Base-by-base conservation (phyloP, 53 echinoderm and acorn worm species). In the Paracentrotus lividus region DNA sequence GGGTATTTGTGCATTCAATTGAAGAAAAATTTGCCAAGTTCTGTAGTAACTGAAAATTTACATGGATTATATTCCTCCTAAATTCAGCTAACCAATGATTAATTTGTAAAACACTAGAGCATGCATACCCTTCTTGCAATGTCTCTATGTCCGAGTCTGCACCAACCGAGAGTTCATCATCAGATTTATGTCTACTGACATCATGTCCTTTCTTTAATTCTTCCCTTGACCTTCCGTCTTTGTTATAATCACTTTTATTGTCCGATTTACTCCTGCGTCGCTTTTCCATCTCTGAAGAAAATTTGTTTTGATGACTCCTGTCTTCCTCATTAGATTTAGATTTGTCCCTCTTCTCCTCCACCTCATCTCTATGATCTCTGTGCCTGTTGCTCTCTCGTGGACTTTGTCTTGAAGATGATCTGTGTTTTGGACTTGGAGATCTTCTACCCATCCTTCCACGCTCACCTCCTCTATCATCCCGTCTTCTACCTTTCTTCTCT, bases 111-210 rank as follows among this genome's bases (percentile, higher is more conserved):
- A 9, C 26, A 64, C 8, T 31, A 64, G 13, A 29, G 10, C 64
- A 64, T 31, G 64, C 64, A 33, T 91, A 91, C 91, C 75, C 75
- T 72, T 91, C 91, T 53, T 72, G 52, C 53, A 91, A 52, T 1
- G 76, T 91, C 2, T 96, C 94, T 88, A 96, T 90, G 57, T 96
- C 96, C 45, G 95, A 94, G 59, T 94, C 96, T 0, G 97, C 95
- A 59, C 97, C 97, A 16, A 97, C 96, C 3, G 97, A 97, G 10
- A 97, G 94, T 93, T 97, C 97, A 91, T 97, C 97, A 65, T 96
- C 97, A 49, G 97, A 97, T 56, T 90, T 90, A 47, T 65, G 66
- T 88, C 38, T 55, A 34, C 57, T 55, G 21, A 23, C 88, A 21
- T 87, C 33, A 36, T 55, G 36, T 55, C 58, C 88, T 20, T 12